Conservation (phyloP, 2,113 vertebrate genomes). For the Carlito syrichta region DNA sequence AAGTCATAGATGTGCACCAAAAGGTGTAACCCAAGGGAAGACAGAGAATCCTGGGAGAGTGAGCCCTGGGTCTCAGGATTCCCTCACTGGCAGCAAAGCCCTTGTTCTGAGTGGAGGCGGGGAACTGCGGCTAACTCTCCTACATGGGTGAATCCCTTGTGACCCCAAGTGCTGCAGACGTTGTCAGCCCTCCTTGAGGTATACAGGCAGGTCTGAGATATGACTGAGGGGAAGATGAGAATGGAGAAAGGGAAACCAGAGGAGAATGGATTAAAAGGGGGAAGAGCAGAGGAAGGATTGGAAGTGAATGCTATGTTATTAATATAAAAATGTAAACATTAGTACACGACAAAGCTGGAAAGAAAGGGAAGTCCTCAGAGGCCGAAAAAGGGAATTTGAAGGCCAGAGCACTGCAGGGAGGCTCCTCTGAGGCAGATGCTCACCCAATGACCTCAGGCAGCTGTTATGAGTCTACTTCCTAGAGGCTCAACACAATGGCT, state of each 20-base stretch:
- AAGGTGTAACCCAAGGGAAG: neutral
- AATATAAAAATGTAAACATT: rapidly evolving
- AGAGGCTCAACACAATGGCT: rapidly evolving
- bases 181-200: neutral
- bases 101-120: too few relatives aligned
- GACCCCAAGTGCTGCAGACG: neutral
- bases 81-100: neutral
- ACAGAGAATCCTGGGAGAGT: neutral
- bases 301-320: too few relatives aligned
- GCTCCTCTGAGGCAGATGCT: rapidly evolving
- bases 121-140: too few relatives aligned
- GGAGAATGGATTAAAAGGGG: neutral
- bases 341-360: rapidly evolving
- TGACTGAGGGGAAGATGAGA: neutral
- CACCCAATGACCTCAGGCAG: neutral
- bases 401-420: too few relatives aligned
- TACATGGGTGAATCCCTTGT: neutral
- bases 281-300: neutral
- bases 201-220: neutral
- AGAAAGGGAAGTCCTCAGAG: neutral
- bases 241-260: neutral
- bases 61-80: neutral
- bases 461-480: rapidly evolving
- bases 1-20: neutral
- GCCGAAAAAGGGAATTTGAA: rapidly evolving